phyloP scores from a whole-genome alignment of 2,797 vertebrate species.

The Onychomys arenicola region DNA sequence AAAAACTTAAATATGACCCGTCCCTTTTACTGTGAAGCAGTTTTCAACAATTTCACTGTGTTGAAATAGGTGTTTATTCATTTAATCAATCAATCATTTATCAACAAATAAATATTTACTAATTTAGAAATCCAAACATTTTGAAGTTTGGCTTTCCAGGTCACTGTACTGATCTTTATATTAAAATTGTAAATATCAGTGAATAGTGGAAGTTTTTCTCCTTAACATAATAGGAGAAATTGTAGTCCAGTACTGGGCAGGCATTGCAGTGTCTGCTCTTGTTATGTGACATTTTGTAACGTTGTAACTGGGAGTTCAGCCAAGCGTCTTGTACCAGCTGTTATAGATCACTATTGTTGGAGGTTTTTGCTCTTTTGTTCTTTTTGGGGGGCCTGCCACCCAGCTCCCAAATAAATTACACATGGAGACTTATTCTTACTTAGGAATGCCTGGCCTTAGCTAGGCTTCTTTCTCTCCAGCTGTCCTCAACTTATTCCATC shows the following conservation, averaged over 20 bases:
- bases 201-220: conserved; percentile 75
- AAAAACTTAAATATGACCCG: conserved; percentile 54
- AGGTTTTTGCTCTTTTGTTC: too few species aligned
- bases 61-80: conserved; percentile 82
- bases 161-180: conserved; percentile 82
- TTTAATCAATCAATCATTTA: background rate
- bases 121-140: conserved; percentile 77
- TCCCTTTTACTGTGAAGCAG: conserved; percentile 76
- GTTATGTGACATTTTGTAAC: conserved; percentile 64
- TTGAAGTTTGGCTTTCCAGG: conserved; percentile 88
- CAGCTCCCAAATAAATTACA: too few species aligned
- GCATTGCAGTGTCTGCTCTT: conserved; percentile 86
- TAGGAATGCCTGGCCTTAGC: too few species aligned
- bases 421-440: too few species aligned
- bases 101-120: conserved; percentile 77
- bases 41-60: conserved; percentile 77
- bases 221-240: conserved; percentile 62
- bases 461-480: too few species aligned
- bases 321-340: conserved; percentile 51
- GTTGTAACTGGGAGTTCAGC: conserved; percentile 48
- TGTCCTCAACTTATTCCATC: too few species aligned
- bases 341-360: background rate
- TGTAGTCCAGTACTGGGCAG: conserved; percentile 86
- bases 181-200: conserved; percentile 83
- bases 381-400: too few species aligned